A percentile compares a stretch with the other conserved stretches of the same genome.
These are phyloP conservation scores for Parus major DNA, from an alignment of 2,113 vertebrate species.

Conservation along the genomic window DNA sequence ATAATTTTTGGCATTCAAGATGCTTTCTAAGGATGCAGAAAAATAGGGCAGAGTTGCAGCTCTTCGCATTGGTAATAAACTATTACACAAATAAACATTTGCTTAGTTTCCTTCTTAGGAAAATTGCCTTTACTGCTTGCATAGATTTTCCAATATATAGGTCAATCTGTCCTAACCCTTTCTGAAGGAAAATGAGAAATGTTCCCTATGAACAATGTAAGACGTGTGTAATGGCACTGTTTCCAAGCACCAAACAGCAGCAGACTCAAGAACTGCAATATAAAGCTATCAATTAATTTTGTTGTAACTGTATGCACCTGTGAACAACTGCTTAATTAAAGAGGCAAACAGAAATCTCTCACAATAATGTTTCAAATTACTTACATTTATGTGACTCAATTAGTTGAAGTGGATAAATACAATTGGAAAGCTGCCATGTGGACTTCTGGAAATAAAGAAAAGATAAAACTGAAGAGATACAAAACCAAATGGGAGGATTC, in stretches of 20 bases:
- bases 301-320: constrained; percentile 84
- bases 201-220: constrained; percentile 52
- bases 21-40: constrained; percentile 42
- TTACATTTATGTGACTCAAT: constrained; percentile 80
- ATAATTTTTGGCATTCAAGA: constrained; percentile 51
- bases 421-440: constrained; percentile 77
- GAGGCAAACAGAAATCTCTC: constrained; percentile 81
- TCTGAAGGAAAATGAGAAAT: constrained; percentile 68
- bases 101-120: constrained; percentile 55
- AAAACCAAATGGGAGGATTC: constrained; percentile 60
- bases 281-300: constrained; percentile 85
- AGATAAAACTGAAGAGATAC: constrained; percentile 60
- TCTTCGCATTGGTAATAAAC: constrained; percentile 59
- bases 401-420: constrained; percentile 80
- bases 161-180: constrained; percentile 65
- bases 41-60: constrained; percentile 26
- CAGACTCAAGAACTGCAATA: constrained; percentile 68
- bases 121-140: constrained; percentile 61
- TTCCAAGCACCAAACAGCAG: constrained; percentile 71
- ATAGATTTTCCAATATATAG: constrained; percentile 70
- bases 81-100: constrained; percentile 67
- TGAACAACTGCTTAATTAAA: constrained; percentile 84
- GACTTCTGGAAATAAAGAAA: constrained; percentile 67
- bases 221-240: constrained; percentile 63
- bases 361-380: constrained; percentile 78